Base-by-base conservation (phyloP, 2,113 vertebrate genomes). In the Myotis brandtii region DNA sequence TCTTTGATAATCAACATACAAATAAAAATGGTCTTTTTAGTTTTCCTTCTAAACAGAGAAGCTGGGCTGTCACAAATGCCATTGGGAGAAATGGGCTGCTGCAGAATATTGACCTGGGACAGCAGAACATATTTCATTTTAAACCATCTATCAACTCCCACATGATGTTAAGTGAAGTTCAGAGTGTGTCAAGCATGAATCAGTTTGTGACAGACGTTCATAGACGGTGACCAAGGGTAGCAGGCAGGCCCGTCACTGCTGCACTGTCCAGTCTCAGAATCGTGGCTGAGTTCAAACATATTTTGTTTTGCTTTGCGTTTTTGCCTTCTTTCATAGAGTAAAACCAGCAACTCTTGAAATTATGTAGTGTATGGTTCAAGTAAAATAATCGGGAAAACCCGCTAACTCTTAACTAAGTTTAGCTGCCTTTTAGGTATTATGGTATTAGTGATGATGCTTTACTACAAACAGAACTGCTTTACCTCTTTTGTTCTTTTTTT, bases 391-490 rank as follows among this genome's bases (percentile, higher is more conserved):
- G 17, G 1, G 8, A 0, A 81, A 43, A 84, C 93, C 52, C 37
- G 40, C 40, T n/a, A 89, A 66, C 88, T 84, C 17, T 11, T 89
- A 83, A 48, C 27, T 69, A 50, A 77, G 20, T 91, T 95, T 16
- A 25, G 0, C 0, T 89, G 52, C 32, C n/a, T 37, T 92, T 48
- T 59, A 5, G 9, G 27, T 91, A 1, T 14, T 34, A 0, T 75
- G 66, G 81, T 92, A 86, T 96, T 91, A 84, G 14, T 56, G 9
- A 7, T 84, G 94, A 66, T 83, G 34, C 8, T 52, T 40, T 59
- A 94, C 76, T 50, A 48, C 81, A 70, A 75, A 92, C 54, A 95
- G 82, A 95, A 91, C 2, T 92, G 59, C 86, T 96, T 97, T 89
- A 91, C 97, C 95, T 89, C 82, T 73, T 86, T 76, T 73, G 96